These are phyloP conservation scores for Phyto melanocephala DNA, from an alignment of 2,888 invertebrate species.

Conservation along the genomic window DNA sequence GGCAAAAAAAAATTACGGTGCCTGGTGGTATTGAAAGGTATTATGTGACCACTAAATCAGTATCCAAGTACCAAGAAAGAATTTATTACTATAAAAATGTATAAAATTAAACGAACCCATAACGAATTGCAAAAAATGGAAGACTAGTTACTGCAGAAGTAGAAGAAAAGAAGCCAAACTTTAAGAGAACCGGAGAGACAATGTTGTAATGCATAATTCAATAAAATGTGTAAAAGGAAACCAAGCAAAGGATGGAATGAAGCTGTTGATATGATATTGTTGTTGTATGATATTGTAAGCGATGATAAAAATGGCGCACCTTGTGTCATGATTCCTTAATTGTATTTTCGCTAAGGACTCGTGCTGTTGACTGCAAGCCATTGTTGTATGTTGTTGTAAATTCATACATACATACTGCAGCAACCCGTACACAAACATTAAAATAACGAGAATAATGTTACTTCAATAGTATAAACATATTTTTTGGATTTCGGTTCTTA, in stretches of 20 bases:
- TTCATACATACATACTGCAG: not conserved
- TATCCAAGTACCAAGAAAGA: not conserved
- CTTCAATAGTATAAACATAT: not conserved
- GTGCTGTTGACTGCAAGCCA: constrained; percentile 22
- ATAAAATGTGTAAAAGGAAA: constrained; percentile 16
- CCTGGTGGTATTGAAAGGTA: constrained; percentile 30
- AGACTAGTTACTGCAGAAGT: constrained; percentile 13
- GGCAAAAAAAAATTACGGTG: not conserved
- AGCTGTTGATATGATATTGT: no score
- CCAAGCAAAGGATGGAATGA: constrained; percentile 9
- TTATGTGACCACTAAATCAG: constrained; percentile 46
- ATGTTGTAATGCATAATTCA: not conserved
- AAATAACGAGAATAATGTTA: constrained; percentile 7
- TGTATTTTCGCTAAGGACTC: constrained; percentile 28
- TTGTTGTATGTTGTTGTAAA: not conserved
- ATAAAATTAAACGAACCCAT: constrained; percentile 47
- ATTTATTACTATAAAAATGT: constrained; percentile 11
- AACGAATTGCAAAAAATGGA: constrained; percentile 43
- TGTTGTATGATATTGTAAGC: no score
- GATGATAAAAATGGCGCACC: constrained; percentile 24
- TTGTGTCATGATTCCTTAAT: constrained; percentile 42
- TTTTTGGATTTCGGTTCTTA: not conserved
- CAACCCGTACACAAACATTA: constrained; percentile 15
- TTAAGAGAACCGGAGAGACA: constrained; percentile 13
- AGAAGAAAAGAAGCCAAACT: constrained; percentile 9